These are phyloP conservation scores for Arvicola amphibius DNA, from an alignment of 2,797 vertebrate species.

Conservation along the genomic window DNA sequence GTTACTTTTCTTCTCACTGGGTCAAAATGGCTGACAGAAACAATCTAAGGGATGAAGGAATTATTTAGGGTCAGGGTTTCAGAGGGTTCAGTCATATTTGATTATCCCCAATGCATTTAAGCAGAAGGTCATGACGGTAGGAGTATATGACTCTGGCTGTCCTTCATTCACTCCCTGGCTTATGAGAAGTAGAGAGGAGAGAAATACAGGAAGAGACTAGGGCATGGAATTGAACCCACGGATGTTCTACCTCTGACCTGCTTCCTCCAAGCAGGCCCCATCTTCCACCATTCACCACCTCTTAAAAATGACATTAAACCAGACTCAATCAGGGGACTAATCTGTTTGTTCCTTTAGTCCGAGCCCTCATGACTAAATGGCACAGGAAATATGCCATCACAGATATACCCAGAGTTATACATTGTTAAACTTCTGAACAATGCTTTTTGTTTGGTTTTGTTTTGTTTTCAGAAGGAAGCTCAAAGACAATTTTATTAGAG, in stretches of 20 bases:
- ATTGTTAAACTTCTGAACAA: neutral
- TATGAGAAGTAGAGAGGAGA: neutral
- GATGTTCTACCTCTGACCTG: neutral
- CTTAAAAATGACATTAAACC: neutral
- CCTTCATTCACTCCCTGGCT: neutral
- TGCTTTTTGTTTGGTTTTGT: neutral
- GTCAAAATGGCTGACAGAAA: neutral
- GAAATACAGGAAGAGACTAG: neutral
- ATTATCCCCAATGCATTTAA: neutral
- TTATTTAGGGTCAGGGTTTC: neutral
- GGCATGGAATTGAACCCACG: neutral
- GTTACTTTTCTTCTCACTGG: neutral
- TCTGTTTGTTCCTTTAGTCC: neutral
- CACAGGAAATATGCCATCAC: neutral
- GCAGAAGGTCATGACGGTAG: neutral
- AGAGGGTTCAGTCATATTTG: neutral
- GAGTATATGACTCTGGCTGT: neutral
- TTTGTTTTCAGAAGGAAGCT: slow-evolving; percentile 2
- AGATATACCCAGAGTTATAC: neutral
- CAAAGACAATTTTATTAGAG: neutral
- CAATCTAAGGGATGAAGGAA: neutral
- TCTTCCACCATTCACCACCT: neutral
- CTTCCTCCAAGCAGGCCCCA: neutral
- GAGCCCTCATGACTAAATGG: neutral
- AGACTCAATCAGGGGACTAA: neutral